Conservation (phyloP, 2,888 invertebrate species). For the Andrena minutula region DNA sequence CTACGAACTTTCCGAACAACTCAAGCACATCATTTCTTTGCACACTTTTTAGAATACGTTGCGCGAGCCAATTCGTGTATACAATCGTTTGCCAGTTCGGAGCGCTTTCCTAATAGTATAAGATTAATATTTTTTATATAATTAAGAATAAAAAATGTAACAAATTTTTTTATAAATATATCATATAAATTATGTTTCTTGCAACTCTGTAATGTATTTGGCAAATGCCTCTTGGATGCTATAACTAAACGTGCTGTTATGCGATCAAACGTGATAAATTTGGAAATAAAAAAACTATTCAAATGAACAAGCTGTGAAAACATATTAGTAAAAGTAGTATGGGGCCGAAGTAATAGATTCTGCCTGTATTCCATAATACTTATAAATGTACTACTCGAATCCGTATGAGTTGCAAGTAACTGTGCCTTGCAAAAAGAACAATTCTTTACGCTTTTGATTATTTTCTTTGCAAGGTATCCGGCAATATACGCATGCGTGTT, state of each 20-base stretch:
- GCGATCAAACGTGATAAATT: not conserved
- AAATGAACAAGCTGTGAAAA: not conserved
- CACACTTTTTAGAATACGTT: not conserved
- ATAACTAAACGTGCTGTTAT: not conserved
- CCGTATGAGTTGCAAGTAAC: no score
- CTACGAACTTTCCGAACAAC: no score
- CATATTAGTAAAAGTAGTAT: not conserved
- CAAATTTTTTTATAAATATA: not conserved
- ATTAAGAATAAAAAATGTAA: constrained; percentile 2
- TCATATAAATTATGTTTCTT: constrained; percentile 1
- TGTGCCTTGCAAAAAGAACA: not conserved
- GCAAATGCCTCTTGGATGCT: not conserved
- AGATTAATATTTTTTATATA: not conserved
- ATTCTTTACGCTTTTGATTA: not conserved
- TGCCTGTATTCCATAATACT: not conserved
- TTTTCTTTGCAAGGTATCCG: not conserved
- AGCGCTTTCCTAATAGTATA: constrained; percentile 1
- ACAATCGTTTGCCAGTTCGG: not conserved
- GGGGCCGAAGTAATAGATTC: not conserved
- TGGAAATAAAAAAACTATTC: not conserved
- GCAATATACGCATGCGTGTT: not conserved
- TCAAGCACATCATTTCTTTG: no score
- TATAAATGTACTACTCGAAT: not conserved
- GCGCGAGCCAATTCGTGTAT: not conserved
- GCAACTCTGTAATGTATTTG: not conserved